Evolutionary conservation across 2,888 invertebrate genomes (phyloP).

Genomic region (Drosophila vallismaia): DNA sequence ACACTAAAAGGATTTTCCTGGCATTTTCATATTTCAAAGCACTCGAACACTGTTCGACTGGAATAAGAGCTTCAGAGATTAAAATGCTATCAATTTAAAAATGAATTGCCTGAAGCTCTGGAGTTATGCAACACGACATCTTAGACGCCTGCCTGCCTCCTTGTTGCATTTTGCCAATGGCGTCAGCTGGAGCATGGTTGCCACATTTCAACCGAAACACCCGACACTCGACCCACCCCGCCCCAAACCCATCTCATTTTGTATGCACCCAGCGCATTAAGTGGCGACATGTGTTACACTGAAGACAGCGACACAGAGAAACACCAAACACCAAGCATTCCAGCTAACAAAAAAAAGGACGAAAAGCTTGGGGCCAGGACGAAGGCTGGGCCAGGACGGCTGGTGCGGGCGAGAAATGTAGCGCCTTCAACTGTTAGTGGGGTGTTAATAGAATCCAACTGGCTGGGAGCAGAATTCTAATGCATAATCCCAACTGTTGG

Average conservation of each 20-base stretch:
- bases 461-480: constrained; percentile 62
- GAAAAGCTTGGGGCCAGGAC: not conserved
- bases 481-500: constrained; percentile 28
- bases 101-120: constrained; percentile 22
- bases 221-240: not conserved
- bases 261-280: constrained; percentile 75
- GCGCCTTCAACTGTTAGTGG: constrained; percentile 35
- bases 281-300: constrained; percentile 74
- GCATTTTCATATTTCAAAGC: too few species aligned
- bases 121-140: constrained; percentile 33
- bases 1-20: not conserved
- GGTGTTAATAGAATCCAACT: constrained; percentile 64
- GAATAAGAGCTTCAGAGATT: constrained; percentile 21
- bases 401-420: not conserved
- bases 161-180: constrained; percentile 36
- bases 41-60: not conserved
- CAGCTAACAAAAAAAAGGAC: constrained; percentile 20
- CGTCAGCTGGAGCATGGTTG: constrained; percentile 45
- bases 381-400: constrained; percentile 1
- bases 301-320: constrained; percentile 42
- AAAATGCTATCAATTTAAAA: constrained; percentile 40
- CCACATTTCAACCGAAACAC: constrained; percentile 21
- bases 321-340: constrained; percentile 5
- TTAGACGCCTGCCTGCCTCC: constrained; percentile 15
- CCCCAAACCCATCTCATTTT: constrained; percentile 56